Conservation (phyloP, 2,797 vertebrate species). For the Chrysocyon brachyurus region DNA sequence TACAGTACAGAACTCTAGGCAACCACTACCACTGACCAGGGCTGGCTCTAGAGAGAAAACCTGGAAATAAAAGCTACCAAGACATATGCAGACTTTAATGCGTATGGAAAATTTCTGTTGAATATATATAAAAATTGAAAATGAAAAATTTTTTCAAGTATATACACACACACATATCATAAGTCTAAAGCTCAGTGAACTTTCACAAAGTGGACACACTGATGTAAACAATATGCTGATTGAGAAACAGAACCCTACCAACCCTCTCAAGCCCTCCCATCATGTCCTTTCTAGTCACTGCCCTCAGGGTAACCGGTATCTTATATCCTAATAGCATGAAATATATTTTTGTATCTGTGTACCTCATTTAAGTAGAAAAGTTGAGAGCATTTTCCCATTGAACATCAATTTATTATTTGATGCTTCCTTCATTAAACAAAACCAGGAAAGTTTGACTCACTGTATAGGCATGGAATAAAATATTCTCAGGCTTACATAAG, state of each 20-base stretch:
- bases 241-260: not conserved
- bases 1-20: no score
- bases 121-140: slow-evolving; percentile 1
- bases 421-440: slow-evolving; percentile 80
- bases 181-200: not conserved
- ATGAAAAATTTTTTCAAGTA: not conserved
- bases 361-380: not conserved
- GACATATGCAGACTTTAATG: not conserved
- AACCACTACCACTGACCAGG: no score
- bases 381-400: slow-evolving; percentile 80
- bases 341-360: not conserved
- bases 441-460: slow-evolving; percentile 68
- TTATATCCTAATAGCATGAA: not conserved
- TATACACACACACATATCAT: not conserved
- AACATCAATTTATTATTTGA: slow-evolving; percentile 82
- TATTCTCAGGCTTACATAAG: slow-evolving; percentile 78
- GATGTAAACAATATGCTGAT: not conserved
- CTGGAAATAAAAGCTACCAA: slow-evolving; percentile 68
- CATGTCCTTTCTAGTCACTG: not conserved
- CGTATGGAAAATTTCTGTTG: not conserved
- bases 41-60: no score
- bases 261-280: not conserved
- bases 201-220: not conserved
- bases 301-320: not conserved
- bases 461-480: slow-evolving; percentile 80